Conservation (phyloP, 2,888 invertebrate species). For the Leucophora obtusa region DNA sequence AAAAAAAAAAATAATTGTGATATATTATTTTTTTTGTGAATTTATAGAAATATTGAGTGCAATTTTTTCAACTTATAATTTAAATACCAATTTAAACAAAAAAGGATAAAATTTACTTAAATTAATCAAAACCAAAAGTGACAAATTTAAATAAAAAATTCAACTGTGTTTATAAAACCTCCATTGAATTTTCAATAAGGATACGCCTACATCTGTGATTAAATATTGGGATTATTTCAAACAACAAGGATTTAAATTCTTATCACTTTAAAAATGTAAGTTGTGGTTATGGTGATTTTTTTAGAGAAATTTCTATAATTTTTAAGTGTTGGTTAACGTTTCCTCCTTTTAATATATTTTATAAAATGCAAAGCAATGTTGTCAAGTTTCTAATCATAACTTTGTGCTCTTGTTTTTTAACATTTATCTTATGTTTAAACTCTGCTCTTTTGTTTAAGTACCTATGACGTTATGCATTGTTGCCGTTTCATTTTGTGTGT, state of each 20-base stretch:
- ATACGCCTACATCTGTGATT: conserved; percentile 63
- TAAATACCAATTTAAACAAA: conserved; percentile 7
- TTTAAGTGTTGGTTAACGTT: conserved; percentile 55
- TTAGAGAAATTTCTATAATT: conserved; percentile 26
- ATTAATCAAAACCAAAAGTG: neutral
- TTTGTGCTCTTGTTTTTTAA: neutral
- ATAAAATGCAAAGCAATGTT: conserved; percentile 51
- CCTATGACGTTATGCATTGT: conserved; percentile 49
- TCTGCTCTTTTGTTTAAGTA: conserved; percentile 10
- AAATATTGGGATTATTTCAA: conserved; percentile 48
- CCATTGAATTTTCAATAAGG: conserved; percentile 28
- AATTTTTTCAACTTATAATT: conserved; percentile 39
- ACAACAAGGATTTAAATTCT: conserved; percentile 48
- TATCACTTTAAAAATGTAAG: conserved; percentile 51
- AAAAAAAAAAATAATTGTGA: conserved; percentile 40
- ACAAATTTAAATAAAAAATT: neutral
- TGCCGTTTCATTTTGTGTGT: conserved; percentile 1
- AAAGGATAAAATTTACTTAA: conserved; percentile 25
- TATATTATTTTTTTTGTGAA: conserved; percentile 44
- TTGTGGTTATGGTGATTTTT: conserved; percentile 25
- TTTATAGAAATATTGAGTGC: conserved; percentile 48
- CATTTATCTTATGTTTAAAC: neutral
- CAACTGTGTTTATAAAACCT: conserved; percentile 4
- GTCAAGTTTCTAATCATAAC: conserved; percentile 47
- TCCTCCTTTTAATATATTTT: neutral